Evolutionary conservation across 1,140 invertebrate genomes (phyloP).

Genomic region (Apocrypta bakeri): DNA sequence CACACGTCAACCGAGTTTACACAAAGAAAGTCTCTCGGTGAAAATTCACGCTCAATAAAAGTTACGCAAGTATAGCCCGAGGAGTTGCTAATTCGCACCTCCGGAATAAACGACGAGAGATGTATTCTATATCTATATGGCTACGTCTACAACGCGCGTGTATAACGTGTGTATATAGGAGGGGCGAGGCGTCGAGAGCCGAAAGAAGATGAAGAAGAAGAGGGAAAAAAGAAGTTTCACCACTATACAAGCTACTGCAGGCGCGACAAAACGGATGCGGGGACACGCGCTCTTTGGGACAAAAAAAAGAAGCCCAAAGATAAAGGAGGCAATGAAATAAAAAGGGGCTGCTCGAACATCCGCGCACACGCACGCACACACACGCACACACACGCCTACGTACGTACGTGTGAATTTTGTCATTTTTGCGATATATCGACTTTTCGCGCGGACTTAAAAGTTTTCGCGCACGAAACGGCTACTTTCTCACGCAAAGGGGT

Average conservation of each 20-base stretch:
- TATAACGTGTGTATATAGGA: not conserved
- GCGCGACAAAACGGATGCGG: slow-evolving; percentile 1
- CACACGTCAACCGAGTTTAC: not conserved
- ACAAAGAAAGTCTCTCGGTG: not conserved
- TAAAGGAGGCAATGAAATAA: not conserved
- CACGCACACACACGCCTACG: not conserved
- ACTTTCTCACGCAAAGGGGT: slow-evolving; percentile 13
- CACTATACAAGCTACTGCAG: not conserved
- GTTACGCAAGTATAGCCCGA: slow-evolving; percentile 10
- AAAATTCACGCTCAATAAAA: slow-evolving; percentile 17
- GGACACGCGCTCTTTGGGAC: not conserved
- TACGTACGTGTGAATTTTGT: no score
- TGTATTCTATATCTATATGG: no score
- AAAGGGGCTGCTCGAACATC: no score
- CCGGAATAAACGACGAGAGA: not conserved
- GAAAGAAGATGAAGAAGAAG: not conserved
- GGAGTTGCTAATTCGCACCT: slow-evolving; percentile 13
- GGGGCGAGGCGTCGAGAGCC: not conserved
- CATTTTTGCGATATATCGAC: no score
- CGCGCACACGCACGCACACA: no score
- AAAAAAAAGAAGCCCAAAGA: not conserved
- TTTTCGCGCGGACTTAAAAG: no score
- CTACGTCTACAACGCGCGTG: not conserved
- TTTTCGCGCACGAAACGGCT: not conserved
- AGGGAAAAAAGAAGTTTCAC: not conserved